These are phyloP conservation scores for Steromphala cineraria DNA, from an alignment of 2,888 invertebrate species.

Conservation along the genomic window DNA sequence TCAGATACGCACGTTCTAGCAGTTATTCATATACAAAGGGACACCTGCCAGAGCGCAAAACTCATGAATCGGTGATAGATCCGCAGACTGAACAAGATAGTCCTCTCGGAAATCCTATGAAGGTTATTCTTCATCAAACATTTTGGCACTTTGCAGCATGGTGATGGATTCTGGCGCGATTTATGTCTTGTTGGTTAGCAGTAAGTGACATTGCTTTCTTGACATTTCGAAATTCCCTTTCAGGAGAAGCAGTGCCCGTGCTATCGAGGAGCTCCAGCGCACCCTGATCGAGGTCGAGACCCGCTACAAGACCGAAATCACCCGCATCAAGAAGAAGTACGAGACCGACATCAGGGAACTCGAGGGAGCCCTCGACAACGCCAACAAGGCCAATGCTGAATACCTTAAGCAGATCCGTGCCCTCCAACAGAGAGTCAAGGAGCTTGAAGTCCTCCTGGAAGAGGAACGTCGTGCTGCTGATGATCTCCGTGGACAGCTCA, in stretches of 20 bases:
- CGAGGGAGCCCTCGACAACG: conserved; percentile 86
- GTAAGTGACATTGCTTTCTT: too few relatives aligned
- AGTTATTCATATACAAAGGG: too few relatives aligned
- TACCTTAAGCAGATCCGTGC: conserved; percentile 98
- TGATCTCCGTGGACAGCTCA: conserved; percentile 69
- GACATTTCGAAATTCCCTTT: conserved; percentile 2
- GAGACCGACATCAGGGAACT: conserved; percentile 74
- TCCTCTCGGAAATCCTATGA: too few relatives aligned
- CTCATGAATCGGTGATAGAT: too few relatives aligned
- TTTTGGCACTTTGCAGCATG: too few relatives aligned
- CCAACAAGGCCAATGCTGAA: conserved; percentile 88
- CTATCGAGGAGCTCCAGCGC: conserved; percentile 74
- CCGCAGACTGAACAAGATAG: too few relatives aligned
- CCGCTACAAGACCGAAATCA: conserved; percentile 74
- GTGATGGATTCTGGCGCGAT: too few relatives aligned
- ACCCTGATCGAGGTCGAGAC: conserved; percentile 75
- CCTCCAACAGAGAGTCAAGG: conserved; percentile 91
- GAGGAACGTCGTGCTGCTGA: conserved; percentile 72
- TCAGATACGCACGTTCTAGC: too few relatives aligned
- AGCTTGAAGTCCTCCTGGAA: conserved; percentile 72
- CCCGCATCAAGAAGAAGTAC: conserved; percentile 75
- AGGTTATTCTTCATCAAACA: too few relatives aligned
- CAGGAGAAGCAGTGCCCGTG: conserved; percentile 74
- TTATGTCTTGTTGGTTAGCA: too few relatives aligned
- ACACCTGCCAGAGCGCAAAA: too few relatives aligned